phyloP scores from a whole-genome alignment of 1,140 invertebrate genomes.

The Homalodisca vitripennis region DNA sequence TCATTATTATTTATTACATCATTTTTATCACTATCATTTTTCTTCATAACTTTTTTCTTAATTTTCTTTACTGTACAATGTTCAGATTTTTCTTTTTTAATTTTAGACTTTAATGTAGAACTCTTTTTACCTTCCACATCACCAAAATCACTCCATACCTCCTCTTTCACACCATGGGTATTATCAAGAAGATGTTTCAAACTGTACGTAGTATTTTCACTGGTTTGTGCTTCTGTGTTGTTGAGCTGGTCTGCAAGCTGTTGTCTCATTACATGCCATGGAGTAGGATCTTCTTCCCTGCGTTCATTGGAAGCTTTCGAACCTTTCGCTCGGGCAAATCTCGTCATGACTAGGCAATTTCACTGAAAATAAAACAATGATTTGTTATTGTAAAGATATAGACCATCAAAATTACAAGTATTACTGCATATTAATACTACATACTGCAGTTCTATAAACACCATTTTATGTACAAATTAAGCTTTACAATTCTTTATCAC shows the following conservation, averaged over 20 bases:
- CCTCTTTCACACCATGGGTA: slow-evolving; percentile 43
- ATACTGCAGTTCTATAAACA: no score
- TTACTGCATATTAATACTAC: no score
- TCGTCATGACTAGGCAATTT: no score
- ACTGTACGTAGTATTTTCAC: slow-evolving; percentile 12
- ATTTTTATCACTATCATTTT: no score
- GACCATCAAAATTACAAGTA: no score
- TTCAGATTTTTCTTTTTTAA: not conserved
- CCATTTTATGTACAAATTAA: no score
- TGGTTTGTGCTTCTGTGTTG: slow-evolving; percentile 13
- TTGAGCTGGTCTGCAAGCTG: slow-evolving; percentile 43
- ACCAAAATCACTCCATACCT: slow-evolving; percentile 55
- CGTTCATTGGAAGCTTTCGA: slow-evolving; percentile 71
- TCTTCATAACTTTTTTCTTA: no score
- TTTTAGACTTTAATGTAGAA: not conserved
- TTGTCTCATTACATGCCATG: slow-evolving; percentile 69
- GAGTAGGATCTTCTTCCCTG: slow-evolving; percentile 63
- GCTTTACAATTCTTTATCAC: no score
- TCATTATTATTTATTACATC: no score
- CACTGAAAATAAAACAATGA: no score
- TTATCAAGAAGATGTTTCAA: slow-evolving; percentile 28
- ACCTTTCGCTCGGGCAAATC: slow-evolving; percentile 69
- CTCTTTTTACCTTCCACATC: slow-evolving; percentile 29
- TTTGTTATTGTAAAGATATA: no score
- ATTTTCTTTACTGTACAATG: no score